Base-by-base conservation (phyloP, 1,140 invertebrate genomes). In the Archegozetes longisetosus region DNA sequence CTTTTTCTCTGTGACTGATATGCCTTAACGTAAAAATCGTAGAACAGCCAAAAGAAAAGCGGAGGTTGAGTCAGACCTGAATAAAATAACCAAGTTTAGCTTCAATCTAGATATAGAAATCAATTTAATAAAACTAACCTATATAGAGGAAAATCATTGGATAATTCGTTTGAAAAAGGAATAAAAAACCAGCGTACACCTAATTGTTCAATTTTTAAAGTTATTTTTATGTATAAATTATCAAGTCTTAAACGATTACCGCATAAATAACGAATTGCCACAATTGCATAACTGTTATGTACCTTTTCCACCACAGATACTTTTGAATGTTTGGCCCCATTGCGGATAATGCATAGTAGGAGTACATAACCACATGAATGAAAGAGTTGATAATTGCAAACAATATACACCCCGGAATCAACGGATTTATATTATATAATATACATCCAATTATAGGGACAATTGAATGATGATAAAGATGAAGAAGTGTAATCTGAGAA, bases 351-450 rank as follows among this genome's bases (percentile, higher is more conserved):
- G 75, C 70, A 65, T 79, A 80, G 64, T 80, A 80, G 2, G 67
- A 65, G 67, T 80, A 80, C 78, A 80, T 79, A 51, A 79, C 63
- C 2, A 74, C 67, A 64, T 96, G 78, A 0, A 80, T 73, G 49
- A 76, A 72, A 23, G 75, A 73, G 66, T 79, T 79, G 53, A 78
- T 55, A 28, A 55, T 12, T 9, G 25, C 14, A 55, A 55, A 55
- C 22, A 55, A 55, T 40, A 40, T 6, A 9, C 6, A 40, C 6
- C 6, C 32, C 6, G 32, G 32, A 40, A 40, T 40, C 6, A 40
- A 40, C 17, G 32, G 32, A 40, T 40, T 40, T 40, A 40, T 40
- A 9, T 40, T 40, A 9, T 9, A 9, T 40, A 40, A 17, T 53
- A 57, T 52, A 28, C 55, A 57, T 6, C 55, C 55, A 57, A 57